These are phyloP conservation scores for Tromatobia lineatoria DNA, from an alignment of 2,888 invertebrate species.

Conservation along the genomic window DNA sequence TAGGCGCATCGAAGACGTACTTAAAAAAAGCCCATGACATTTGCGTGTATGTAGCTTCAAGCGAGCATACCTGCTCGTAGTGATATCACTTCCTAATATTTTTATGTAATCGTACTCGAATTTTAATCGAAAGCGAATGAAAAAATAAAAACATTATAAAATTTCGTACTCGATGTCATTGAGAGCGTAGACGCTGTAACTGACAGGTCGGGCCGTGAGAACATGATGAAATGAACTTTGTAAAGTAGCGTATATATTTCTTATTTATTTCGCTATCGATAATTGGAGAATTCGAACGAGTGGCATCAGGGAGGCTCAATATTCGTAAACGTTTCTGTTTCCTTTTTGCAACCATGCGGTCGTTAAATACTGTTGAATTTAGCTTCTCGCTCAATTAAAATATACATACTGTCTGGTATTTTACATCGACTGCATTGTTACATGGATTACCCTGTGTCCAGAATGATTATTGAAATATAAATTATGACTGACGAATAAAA, in stretches of 20 bases:
- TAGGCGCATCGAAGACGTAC: constrained; percentile 53
- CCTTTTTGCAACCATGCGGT: constrained; percentile 22
- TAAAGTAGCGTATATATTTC: constrained; percentile 69
- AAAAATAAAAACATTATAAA: constrained; percentile 58
- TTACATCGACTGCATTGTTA: constrained; percentile 54
- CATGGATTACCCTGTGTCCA: constrained; percentile 58
- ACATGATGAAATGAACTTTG: constrained; percentile 55
- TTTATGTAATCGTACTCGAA: constrained; percentile 65
- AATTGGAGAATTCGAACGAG: constrained; percentile 58
- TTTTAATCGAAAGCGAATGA: constrained; percentile 53
- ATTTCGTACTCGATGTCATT: constrained; percentile 65
- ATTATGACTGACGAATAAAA: constrained; percentile 75
- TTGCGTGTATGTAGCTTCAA: constrained; percentile 78
- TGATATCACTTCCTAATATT: constrained; percentile 82
- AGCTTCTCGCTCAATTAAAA: constrained; percentile 33
- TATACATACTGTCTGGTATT: constrained; percentile 38
- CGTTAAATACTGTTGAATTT: constrained; percentile 38
- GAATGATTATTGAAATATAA: constrained; percentile 70
- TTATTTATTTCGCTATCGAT: constrained; percentile 71
- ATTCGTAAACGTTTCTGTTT: constrained; percentile 36
- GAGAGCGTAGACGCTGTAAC: constrained; percentile 50
- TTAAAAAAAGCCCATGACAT: constrained; percentile 71
- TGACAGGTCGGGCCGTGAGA: constrained; percentile 42
- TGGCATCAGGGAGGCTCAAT: constrained; percentile 52
- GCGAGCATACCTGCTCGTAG: constrained; percentile 77